These are phyloP conservation scores for Bombyx mandarina DNA, from an alignment of 1,140 invertebrate genomes.

Conservation along the genomic window DNA sequence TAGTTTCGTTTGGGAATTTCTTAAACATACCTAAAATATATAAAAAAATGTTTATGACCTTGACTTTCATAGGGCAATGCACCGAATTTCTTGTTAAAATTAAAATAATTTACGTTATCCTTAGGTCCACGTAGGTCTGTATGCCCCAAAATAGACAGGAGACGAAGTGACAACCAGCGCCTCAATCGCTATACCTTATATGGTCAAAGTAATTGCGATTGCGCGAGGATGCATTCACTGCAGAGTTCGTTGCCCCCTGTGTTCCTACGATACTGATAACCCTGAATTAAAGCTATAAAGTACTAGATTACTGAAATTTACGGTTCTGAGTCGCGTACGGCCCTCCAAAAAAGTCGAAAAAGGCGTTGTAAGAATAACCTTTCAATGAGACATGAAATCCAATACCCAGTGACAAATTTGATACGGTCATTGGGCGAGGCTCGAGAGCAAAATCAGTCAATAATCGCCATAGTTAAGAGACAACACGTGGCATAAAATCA, in stretches of 20 bases:
- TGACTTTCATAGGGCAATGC: conserved; percentile 32
- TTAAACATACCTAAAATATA: no score
- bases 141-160: conserved; percentile 50
- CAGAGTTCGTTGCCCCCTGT: conserved; percentile 53
- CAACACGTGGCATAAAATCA: conserved; percentile 69
- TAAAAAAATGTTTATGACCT: conserved; percentile 19
- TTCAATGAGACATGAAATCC: conserved; percentile 60
- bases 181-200: conserved; percentile 58
- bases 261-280: conserved; percentile 33
- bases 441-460: conserved; percentile 6
- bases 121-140: conserved; percentile 2
- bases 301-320: conserved; percentile 3
- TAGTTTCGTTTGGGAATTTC: no score
- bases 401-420: conserved; percentile 38
- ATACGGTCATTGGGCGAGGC: conserved; percentile 15
- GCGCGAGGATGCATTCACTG: conserved; percentile 52
- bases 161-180: conserved; percentile 36
- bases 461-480: conserved; percentile 27
- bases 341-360: conserved; percentile 41
- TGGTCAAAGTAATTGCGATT: conserved; percentile 59
- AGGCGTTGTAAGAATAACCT: conserved; percentile 52
- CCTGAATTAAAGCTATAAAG: background rate
- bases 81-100: conserved; percentile 6
- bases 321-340: conserved; percentile 8
- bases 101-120: conserved; percentile 4